phyloP scores from a whole-genome alignment of 1,140 invertebrate genomes.

The Heliconius hewitsoni region DNA sequence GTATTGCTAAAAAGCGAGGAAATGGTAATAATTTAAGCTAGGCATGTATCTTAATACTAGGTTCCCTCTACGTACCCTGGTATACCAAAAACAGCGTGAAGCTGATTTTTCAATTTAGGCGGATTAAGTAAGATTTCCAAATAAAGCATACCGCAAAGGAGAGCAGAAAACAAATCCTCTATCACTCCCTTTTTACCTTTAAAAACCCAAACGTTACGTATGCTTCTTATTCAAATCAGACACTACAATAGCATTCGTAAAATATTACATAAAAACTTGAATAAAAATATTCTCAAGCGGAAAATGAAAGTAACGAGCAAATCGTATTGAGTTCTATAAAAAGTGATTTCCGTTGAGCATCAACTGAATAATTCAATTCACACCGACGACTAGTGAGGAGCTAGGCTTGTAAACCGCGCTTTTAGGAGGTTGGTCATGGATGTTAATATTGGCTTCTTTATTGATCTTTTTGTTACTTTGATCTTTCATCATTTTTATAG shows the following conservation, averaged over 20 bases:
- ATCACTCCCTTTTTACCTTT: too few relatives aligned
- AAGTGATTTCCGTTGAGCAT: conserved; percentile 11
- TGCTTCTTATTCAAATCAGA: background rate
- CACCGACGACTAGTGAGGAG: background rate
- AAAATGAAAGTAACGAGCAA: conserved; percentile 12
- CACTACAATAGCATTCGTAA: background rate
- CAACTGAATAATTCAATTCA: conserved; percentile 12
- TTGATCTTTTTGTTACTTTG: background rate
- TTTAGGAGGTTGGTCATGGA: background rate
- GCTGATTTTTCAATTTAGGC: too few relatives aligned
- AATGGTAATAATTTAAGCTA: too few relatives aligned
- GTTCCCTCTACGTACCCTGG: too few relatives aligned
- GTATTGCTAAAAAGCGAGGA: too few relatives aligned
- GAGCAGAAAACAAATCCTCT: too few relatives aligned
- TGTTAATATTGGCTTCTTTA: background rate
- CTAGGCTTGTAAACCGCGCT: background rate
- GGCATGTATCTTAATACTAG: too few relatives aligned
- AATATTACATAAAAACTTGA: background rate
- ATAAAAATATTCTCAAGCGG: background rate
- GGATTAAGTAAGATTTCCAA: too few relatives aligned
- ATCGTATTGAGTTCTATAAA: conserved; percentile 4
- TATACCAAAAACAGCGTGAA: too few relatives aligned
- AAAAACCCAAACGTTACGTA: background rate
- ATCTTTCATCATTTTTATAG: background rate
- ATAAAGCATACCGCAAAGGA: too few relatives aligned